Base-by-base conservation (phyloP, 2,113 vertebrate genomes). In the Paedocypris sp. region DNA sequence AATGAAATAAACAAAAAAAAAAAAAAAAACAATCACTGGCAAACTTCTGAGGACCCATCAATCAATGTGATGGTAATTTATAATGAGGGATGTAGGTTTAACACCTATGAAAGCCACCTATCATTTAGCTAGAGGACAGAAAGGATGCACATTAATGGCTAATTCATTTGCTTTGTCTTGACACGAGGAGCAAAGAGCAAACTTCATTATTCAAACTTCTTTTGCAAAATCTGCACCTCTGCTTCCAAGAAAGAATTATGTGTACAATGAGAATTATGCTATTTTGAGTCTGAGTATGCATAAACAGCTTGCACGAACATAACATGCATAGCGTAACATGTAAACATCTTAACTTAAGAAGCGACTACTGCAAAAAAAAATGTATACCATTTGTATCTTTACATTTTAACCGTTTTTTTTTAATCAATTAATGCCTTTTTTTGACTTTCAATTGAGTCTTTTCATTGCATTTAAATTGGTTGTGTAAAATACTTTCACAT, bases 141-240 rank as follows among this genome's bases (percentile, higher is more conserved):
- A 74, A 80, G 68, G 73, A 80, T 77, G 66, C 72, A 75, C 72
- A 78, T 84, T 84, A 75, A 82, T 82, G 80, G 77, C 58, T 78
- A 77, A 82, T 80, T 80, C 43, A 36, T 48, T 42, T 50, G 52
- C 23, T 29, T 50, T 38, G 56, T 52, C 38, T 68, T 19, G 22
- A 32, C 51, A 3, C 25, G 22, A 39, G 39, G 20, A 43, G 58
- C 35, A 57, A 67, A 62, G 59, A 12, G 35, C 35, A 31, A 50
- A 58, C 25, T 3, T 12, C 65, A 39, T 41, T 1, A 64, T 32
- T 66, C n/a, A 28, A 10, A 52, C 3, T 4, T 56, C 28, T 35
- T 43, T 49, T 6, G 3, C 36, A 28, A 18, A 58, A 43, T 31
- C 12, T 13, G 32, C 12, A 33, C 36, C 31, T 57, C 53, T 49